Evolutionary conservation across 2,113 vertebrate genomes (phyloP), one percentile per base, ranked within the genome.

Genomic region (Apeltes quadracus): DNA sequence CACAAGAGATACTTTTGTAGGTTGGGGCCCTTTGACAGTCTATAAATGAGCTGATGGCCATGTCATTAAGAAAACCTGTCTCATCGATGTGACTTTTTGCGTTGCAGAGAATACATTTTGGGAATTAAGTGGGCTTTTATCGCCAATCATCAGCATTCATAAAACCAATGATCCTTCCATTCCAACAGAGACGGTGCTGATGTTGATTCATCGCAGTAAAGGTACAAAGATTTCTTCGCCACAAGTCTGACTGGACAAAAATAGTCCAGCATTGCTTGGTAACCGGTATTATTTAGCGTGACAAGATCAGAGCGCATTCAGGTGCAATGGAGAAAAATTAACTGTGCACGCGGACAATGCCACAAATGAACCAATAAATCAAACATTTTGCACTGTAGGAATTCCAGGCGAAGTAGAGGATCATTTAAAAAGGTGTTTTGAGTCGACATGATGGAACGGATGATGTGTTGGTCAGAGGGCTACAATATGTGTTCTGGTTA

Each of bases 231-330:
- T 23, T 6, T 7, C 22, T 48, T 11, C 44, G 1, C 4, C 23
- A 3, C 16, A 20, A 39, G n/a, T 32, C 23, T n/a, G 32, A 29
- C 25, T 11, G 7, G 34, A 57, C 61, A 32, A n/a, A 75, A 59
- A 83, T 72, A 72, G 20, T 56, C 22, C 63, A 56, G 4, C 65
- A 78, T 81, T 81, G 71, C 74, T 59, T 85, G 61, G 74, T 71
- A 75, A 79, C 72, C 46, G 56, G 68, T 68, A 67, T 50, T 12
- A 48, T 69, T 50, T 61, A 15, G 22, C 48, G 34, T 46, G 18
- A 39, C 23, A 22, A 34, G 18, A 66, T 55, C 44, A 56, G 67
- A 57, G 54, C 12, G 9, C 39, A 25, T 36, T 54, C 15, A 39
- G 48, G 25, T 63, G 46, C n/a, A 22, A 53, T 25, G 9, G 34